Base-by-base conservation (phyloP, 2,888 invertebrate genomes). In the Timandra comae region DNA sequence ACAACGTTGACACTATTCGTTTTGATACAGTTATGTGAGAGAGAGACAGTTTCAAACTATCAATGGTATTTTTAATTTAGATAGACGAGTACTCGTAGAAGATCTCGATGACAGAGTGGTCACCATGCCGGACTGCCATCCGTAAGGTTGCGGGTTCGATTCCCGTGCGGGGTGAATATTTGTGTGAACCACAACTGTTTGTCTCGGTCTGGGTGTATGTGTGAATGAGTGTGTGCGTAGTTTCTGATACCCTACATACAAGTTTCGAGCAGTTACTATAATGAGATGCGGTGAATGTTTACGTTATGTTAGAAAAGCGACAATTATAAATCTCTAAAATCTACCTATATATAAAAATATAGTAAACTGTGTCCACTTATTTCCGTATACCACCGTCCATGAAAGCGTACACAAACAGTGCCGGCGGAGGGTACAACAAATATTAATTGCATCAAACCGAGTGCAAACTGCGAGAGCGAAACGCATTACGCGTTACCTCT, bases 361-460 rank as follows among this genome's bases (percentile, higher is more conserved):
- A 2, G 6, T 20, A 20, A 5, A 7, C 7, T 20, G 25, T 16
- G 12, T 38, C 31, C 34, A 27, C 35, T 38, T 33, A 29, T 10
- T 24, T 24, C 41, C 38, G 52, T 52, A 51, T 44, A 20, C 12
- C 39, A 37, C n/a, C n/a, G 30, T 52, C 49, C 35, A 22, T n/a
- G 19, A 20, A 7, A 30, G 8, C 19, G 33, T 35, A 46, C 42
- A 41, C 49, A 51, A 53, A 46, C 50, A 50, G 16, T 16, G 6
- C 3, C 16, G 41, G 38, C 49, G 35, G 45, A 40, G 46, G 42
- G 49, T 31, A 45, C 46, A 53, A 59, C 59, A 69, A 64, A 66
- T 67, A 66, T 68, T 62, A 64, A 69, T 70, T 66, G 63, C 59
- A 58, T 64, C 61, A 58, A 56, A 51, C 51, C 46, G 41, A 28